Percentiles rank a stretch among this genome's conserved stretches.
These are phyloP conservation scores for Nansenia antarctica DNA, from an alignment of 2,113 vertebrate species.

Conservation along the genomic window DNA sequence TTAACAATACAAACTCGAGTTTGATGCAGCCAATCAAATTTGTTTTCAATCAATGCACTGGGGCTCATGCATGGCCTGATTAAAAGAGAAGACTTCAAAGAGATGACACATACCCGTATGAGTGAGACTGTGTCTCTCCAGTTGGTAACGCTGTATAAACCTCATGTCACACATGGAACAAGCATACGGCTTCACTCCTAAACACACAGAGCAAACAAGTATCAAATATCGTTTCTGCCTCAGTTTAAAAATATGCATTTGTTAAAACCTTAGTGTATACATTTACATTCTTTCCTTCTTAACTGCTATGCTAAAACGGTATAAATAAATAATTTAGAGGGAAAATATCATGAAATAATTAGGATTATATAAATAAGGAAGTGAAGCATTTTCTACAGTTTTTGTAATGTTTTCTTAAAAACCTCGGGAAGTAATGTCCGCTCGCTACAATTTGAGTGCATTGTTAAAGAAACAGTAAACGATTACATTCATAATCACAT, in stretches of 20 bases:
- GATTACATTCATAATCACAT: not conserved
- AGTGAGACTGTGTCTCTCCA: constrained; percentile 75
- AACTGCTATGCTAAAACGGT: not conserved
- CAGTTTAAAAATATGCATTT: not conserved
- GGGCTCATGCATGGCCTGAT: constrained; percentile 47
- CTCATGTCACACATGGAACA: constrained; percentile 77
- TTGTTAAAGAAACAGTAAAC: not conserved
- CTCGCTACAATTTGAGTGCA: not conserved
- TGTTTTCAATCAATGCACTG: not conserved
- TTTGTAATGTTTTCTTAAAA: not conserved
- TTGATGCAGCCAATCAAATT: constrained; percentile 61
- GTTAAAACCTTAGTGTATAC: not conserved
- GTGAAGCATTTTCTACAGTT: not conserved
- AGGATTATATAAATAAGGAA: too few species aligned
- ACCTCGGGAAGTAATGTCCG: not conserved
- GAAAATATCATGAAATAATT: not conserved
- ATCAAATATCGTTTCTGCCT: constrained; percentile 42
- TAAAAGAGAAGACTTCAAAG: constrained; percentile 1
- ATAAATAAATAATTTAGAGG: not conserved
- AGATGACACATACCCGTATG: constrained; percentile 67
- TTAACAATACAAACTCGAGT: constrained; percentile 63
- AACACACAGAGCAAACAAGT: constrained; percentile 53
- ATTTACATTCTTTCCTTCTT: not conserved
- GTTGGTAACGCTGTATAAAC: constrained; percentile 75
- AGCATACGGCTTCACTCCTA: constrained; percentile 76